A percentile compares a stretch with the other conserved stretches of the same genome.
These are phyloP conservation scores for Dromiciops gliroides DNA, from an alignment of 2,113 vertebrate genomes.

Conservation along the genomic window DNA sequence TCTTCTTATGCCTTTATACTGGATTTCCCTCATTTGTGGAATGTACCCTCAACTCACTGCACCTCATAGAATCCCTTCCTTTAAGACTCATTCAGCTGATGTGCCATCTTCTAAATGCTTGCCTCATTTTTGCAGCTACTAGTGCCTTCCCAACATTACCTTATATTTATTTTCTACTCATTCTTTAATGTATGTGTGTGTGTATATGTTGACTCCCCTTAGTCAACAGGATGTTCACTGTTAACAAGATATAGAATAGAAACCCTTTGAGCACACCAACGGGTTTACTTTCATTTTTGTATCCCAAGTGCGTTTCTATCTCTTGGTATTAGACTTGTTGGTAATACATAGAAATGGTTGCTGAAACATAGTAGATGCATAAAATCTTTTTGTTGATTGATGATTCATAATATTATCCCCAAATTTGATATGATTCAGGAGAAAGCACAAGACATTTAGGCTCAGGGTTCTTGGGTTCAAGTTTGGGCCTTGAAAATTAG, in stretches of 20 bases:
- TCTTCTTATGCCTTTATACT: neutral
- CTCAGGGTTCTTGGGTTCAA: neutral
- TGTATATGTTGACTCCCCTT: neutral
- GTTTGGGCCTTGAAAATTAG: neutral
- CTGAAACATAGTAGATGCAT: no score
- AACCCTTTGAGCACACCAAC: neutral
- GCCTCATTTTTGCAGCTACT: neutral
- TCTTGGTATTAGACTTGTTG: no score
- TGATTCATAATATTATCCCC: no score
- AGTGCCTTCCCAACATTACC: neutral
- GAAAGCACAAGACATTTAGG: neutral
- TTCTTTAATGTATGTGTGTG: neutral
- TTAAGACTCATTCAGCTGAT: neutral
- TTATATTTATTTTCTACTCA: neutral
- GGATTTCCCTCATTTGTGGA: neutral
- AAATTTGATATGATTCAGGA: neutral
- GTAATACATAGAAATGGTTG: no score
- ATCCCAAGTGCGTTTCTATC: neutral
- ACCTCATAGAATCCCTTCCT: neutral
- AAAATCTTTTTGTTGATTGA: neutral
- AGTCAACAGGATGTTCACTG: neutral
- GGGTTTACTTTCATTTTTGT: neutral
- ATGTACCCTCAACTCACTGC: neutral
- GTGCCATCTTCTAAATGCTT: neutral
- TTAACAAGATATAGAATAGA: neutral